Percentiles rank a stretch among this genome's conserved stretches.
phyloP scores from a whole-genome alignment of 2,797 vertebrate species.

The Siniperca undulata region DNA sequence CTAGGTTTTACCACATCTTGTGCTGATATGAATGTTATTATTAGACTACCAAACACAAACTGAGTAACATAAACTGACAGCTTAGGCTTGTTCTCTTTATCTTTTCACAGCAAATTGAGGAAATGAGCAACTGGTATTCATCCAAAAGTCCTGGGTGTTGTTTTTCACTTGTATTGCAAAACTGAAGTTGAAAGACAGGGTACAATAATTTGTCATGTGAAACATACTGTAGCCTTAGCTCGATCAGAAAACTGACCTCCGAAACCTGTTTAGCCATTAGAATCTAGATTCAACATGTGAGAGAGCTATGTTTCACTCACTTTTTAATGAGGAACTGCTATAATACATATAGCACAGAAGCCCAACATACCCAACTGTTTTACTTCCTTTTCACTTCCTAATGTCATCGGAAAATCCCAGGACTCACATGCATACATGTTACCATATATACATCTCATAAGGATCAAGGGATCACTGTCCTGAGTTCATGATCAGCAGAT shows the following conservation, averaged over 20 bases:
- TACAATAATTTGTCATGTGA: background rate
- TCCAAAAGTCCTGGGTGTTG: constrained; percentile 12
- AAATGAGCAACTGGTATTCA: constrained; percentile 23
- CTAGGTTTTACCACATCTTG: background rate
- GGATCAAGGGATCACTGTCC: no score
- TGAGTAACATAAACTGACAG: constrained; percentile 8
- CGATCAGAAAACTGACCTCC: background rate
- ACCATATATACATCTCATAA: background rate
- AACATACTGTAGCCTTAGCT: background rate
- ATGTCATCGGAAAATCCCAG: background rate
- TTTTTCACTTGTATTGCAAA: constrained; percentile 34
- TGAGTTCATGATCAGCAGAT: no score
- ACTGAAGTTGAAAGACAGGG: background rate
- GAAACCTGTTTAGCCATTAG: background rate
- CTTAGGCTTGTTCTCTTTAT: background rate
- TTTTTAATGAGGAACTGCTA: background rate
- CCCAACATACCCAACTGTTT: background rate
- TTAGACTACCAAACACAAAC: constrained; percentile 2
- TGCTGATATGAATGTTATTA: constrained; percentile 18
- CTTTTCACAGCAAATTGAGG: constrained; percentile 23
- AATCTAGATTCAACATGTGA: background rate
- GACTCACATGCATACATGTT: no score
- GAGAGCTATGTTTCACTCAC: background rate
- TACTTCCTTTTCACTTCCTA: constrained; percentile 22
- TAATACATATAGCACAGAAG: background rate